phyloP scores from a whole-genome alignment of 1,140 invertebrate species.

The Drosophila arawakana region DNA sequence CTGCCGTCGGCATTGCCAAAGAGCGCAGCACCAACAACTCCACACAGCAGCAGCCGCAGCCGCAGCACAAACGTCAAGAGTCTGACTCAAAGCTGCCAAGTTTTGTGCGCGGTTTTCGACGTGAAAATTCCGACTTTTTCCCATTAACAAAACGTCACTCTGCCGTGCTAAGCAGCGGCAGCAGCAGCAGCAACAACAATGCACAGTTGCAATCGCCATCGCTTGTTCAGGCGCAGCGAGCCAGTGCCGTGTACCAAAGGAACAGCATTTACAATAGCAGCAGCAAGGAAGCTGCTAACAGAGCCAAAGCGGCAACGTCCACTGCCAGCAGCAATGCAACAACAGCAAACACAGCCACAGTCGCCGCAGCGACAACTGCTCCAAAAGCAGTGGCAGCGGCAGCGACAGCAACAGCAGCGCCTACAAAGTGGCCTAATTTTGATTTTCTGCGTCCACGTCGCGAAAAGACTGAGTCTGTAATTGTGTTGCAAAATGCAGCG shows the following conservation, averaged over 20 bases:
- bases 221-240: conserved; percentile 83
- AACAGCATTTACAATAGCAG: conserved; percentile 85
- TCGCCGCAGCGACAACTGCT: conserved; percentile 28
- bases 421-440: conserved; percentile 71
- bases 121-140: conserved; percentile 93
- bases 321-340: conserved; percentile 26
- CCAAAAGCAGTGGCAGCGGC: conserved; percentile 18
- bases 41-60: conserved; percentile 27
- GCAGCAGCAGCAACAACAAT: conserved; percentile 84
- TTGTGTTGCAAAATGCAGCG: conserved; percentile 88
- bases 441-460: conserved; percentile 88
- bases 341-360: conserved; percentile 15
- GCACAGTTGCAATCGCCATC: conserved; percentile 80
- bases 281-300: conserved; percentile 26
- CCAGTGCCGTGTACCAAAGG: conserved; percentile 89
- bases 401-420: conserved; percentile 23
- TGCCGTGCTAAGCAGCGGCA: conserved; percentile 86
- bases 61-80: conserved; percentile 87
- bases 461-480: conserved; percentile 94
- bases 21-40: conserved; percentile 40
- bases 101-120: conserved; percentile 90
- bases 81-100: conserved; percentile 88
- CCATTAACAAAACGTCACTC: conserved; percentile 90
- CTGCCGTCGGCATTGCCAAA: conserved; percentile 65
- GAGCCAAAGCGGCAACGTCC: conserved; percentile 24